Conservation (phyloP, 2,888 invertebrate genomes). For the Philonicus albiceps region DNA sequence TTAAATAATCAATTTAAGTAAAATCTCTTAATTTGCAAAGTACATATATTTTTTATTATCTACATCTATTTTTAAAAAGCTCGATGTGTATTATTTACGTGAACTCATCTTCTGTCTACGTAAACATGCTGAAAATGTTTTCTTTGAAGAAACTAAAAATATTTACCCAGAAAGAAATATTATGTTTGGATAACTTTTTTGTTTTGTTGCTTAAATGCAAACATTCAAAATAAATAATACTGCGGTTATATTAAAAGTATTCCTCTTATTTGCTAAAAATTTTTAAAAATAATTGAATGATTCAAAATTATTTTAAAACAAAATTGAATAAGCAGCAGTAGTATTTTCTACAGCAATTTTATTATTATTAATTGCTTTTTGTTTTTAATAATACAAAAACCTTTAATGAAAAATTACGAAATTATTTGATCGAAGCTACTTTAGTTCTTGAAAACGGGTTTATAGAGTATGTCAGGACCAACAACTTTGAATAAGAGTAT, state of each 20-base stretch:
- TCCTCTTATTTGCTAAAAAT: too few species aligned
- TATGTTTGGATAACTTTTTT: background rate
- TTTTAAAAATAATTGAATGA: background rate
- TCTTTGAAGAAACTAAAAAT: background rate
- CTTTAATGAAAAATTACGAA: too few species aligned
- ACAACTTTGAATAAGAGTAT: too few species aligned
- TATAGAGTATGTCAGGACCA: too few species aligned
- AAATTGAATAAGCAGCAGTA: background rate
- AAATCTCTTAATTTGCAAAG: background rate
- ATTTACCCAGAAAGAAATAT: background rate
- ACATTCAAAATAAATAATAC: too few species aligned
- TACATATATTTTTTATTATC: background rate
- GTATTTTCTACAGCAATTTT: too few species aligned
- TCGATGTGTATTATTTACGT: background rate
- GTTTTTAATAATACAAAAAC: too few species aligned
- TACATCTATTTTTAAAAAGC: background rate
- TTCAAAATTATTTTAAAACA: background rate
- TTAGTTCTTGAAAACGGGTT: too few species aligned
- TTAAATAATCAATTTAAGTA: background rate
- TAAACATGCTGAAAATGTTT: background rate
- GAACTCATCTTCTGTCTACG: background rate
- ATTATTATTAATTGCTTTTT: too few species aligned
- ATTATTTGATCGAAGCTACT: too few species aligned
- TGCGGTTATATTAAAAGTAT: too few species aligned
- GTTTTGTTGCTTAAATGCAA: too few species aligned